Evolutionary conservation across 2,113 vertebrate species (phyloP), one percentile per base, ranked within the genome.

Genomic region (Pangasianodon hypophthalmus): DNA sequence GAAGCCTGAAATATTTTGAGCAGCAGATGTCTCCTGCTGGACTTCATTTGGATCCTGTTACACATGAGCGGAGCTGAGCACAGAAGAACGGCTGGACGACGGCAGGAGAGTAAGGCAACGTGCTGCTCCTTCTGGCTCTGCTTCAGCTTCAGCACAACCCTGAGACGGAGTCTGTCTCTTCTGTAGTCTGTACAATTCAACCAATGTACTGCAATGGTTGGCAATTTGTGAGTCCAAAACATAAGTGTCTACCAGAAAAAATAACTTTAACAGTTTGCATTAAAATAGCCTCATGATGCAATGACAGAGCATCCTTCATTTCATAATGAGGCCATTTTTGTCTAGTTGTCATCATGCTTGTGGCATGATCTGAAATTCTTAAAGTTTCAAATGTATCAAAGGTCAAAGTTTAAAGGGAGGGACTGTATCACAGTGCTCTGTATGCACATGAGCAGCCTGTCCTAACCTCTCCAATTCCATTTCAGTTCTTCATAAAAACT

Each of bases 21-120:
- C 80, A 80, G 87, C 86, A 90, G 81, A 91, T 90, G 88, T 91
- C 87, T 91, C 88, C 88, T 87, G 48, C 56, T 90, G 84, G 67
- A 92, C 89, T 67, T 83, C 75, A 85, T 88, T 56, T 88, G 48
- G 48, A 86, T 90, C 88, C 73, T 89, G 88, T 90, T 91, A 91
- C 79, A 85, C 84, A 87, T 84, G 77, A 88, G 62, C 14, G 37
- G 73, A 71, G 71, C 37, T 6, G 44, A 79, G 60, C 13, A 54
- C 6, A 77, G 52, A 84, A 50, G 1, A 84, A 71, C 24, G 46
- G 87, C 58, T 62, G 85, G 24, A 21, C 9, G 69, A 21, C 19
- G 52, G 88, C 67, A 26, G 58, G 62, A 87, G 54, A 87, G 82
- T 60, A 71, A 85, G 52, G 73, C 41, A 1, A 21, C 83, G 69